phyloP scores from a whole-genome alignment of 2,888 invertebrate genomes.

The Ceriagrion tenellum region DNA sequence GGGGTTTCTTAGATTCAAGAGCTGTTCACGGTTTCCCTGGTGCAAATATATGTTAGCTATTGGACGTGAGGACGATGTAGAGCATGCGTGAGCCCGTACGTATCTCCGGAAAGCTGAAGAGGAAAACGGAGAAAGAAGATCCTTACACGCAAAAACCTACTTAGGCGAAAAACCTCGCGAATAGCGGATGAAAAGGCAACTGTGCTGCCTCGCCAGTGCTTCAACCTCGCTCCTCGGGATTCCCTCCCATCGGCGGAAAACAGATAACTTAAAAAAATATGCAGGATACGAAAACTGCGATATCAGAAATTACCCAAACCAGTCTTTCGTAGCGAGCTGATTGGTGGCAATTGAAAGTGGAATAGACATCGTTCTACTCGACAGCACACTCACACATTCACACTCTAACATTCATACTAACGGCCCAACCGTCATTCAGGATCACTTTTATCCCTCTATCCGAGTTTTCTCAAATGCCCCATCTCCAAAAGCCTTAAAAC shows the following conservation, averaged over 20 bases:
- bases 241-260: background rate
- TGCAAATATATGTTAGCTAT: too few species aligned
- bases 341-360: background rate
- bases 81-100: too few species aligned
- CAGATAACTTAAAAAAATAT: background rate
- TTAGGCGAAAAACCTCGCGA: background rate
- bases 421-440: background rate
- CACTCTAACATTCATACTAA: too few species aligned
- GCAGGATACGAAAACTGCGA: background rate
- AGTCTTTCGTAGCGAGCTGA: conserved; percentile 5
- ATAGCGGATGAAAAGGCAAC: background rate
- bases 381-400: background rate
- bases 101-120: background rate
- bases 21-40: too few species aligned
- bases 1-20: too few species aligned
- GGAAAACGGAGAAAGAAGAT: background rate
- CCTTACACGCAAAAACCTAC: background rate
- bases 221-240: background rate
- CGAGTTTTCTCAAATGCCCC: background rate
- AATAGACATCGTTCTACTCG: background rate
- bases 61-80: too few species aligned
- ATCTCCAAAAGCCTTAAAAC: background rate
- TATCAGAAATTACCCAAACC: background rate
- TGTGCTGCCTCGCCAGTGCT: background rate
- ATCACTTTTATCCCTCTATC: background rate